Percentiles rank a stretch among this genome's conserved stretches.
Conservation (phyloP, 2,113 vertebrate species). For the Azemiops feae region DNA sequence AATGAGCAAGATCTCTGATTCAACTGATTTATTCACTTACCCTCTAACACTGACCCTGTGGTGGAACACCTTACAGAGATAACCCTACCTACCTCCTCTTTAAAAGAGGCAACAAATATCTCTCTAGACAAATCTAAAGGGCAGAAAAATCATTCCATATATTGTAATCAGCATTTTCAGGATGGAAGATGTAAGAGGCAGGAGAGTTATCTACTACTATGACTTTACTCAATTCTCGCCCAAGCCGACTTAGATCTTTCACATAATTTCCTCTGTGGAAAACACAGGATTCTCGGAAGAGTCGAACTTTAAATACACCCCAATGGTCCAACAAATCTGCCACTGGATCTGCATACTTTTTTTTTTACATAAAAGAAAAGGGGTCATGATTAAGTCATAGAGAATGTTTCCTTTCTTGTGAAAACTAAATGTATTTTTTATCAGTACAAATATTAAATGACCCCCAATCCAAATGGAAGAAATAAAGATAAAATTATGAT, state of each 20-base stretch:
- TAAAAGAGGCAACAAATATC: background rate
- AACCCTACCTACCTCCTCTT: too few species aligned
- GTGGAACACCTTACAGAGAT: too few species aligned
- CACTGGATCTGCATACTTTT: slow-evolving; percentile 94
- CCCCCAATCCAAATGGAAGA: background rate
- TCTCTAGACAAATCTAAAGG: background rate
- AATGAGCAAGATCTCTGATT: too few species aligned
- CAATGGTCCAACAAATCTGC: slow-evolving; percentile 94
- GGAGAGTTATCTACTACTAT: slow-evolving; percentile 98
- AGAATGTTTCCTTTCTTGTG: background rate
- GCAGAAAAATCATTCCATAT: fast-evolving
- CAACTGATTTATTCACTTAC: too few species aligned
- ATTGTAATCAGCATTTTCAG: slow-evolving; percentile 79
- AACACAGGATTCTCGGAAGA: slow-evolving; percentile 97
- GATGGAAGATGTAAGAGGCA: slow-evolving; percentile 98
- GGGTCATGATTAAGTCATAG: background rate
- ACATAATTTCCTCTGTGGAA: slow-evolving; percentile 97
- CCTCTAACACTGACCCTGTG: too few species aligned
- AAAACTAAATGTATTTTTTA: background rate
- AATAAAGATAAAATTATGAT: background rate
- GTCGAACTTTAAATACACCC: slow-evolving; percentile 92
- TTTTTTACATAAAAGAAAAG: background rate
- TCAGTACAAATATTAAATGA: background rate
- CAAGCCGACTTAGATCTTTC: slow-evolving; percentile 95
- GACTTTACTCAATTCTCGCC: slow-evolving; percentile 91